These are phyloP conservation scores for Calosoma granatense DNA, from an alignment of 1,140 invertebrate species.

Conservation along the genomic window DNA sequence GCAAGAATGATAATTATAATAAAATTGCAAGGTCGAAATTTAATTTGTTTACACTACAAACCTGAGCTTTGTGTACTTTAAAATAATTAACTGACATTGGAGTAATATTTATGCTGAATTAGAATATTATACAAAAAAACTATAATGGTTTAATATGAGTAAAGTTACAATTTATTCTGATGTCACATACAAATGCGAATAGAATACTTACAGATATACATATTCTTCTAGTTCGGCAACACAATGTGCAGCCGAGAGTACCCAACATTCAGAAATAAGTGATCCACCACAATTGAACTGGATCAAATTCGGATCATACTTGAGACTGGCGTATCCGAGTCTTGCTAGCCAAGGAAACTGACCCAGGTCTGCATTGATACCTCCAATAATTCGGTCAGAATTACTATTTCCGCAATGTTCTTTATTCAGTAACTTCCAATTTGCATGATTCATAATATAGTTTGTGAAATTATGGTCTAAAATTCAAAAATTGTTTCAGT, in stretches of 20 bases:
- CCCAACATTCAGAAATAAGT: slow-evolving; percentile 46
- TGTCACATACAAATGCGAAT: slow-evolving; percentile 9
- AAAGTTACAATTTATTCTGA: slow-evolving; percentile 3
- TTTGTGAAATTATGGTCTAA: not conserved
- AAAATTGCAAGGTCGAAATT: too few relatives aligned
- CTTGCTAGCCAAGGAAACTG: slow-evolving; percentile 59
- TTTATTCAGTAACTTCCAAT: slow-evolving; percentile 17
- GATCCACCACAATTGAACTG: slow-evolving; percentile 50
- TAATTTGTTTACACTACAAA: too few relatives aligned
- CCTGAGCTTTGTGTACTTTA: too few relatives aligned
- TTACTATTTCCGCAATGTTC: slow-evolving; percentile 42
- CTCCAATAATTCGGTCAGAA: slow-evolving; percentile 51
- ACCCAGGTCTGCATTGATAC: slow-evolving; percentile 44
- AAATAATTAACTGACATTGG: too few relatives aligned
- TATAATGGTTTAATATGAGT: slow-evolving; percentile 7
- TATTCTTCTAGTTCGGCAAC: slow-evolving; percentile 38
- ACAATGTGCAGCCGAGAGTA: slow-evolving; percentile 61
- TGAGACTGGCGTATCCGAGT: slow-evolving; percentile 42
- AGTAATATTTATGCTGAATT: slow-evolving; percentile 15
- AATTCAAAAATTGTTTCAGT: not conserved
- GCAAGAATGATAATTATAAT: too few relatives aligned
- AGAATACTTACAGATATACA: slow-evolving; percentile 30
- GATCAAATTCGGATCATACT: not conserved
- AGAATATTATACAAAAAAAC: slow-evolving; percentile 1
- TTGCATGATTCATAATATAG: slow-evolving; percentile 16